Conservation (phyloP, 2,888 invertebrate genomes). For the Diarsia rubi region DNA sequence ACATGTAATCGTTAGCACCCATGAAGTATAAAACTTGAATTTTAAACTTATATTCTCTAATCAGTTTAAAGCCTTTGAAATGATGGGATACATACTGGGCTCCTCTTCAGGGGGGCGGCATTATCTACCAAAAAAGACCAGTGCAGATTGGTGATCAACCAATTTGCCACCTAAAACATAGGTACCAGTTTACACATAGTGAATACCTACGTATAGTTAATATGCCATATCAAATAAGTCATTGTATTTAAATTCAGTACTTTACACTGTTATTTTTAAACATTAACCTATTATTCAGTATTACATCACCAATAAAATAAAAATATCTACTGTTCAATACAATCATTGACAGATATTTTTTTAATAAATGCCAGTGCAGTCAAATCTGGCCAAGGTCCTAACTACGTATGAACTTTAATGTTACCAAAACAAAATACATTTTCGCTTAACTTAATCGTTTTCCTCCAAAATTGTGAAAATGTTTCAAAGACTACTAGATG, state of each 20-base stretch:
- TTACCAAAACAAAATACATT: not conserved
- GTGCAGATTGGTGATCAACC: not conserved
- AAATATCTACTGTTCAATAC: not conserved
- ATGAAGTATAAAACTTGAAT: not conserved
- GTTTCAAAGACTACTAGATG: not conserved
- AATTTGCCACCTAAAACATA: not conserved
- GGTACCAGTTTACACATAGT: not conserved
- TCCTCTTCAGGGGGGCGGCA: not conserved
- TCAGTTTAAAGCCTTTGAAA: not conserved
- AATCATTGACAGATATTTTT: constrained; percentile 18
- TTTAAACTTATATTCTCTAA: not conserved
- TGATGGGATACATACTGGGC: not conserved
- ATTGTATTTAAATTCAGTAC: not conserved
- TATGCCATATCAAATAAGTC: not conserved
- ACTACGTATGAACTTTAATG: not conserved
- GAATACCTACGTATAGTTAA: not conserved
- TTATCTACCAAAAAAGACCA: not conserved
- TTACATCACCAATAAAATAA: constrained; percentile 23
- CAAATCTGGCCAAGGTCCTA: constrained; percentile 14
- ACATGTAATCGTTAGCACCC: not conserved
- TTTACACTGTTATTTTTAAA: constrained; percentile 11
- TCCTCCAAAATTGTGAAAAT: constrained; percentile 24
- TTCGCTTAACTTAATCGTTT: not conserved
- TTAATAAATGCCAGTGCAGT: constrained; percentile 16
- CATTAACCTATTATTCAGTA: constrained; percentile 20